Evolutionary conservation across 2,797 vertebrate species (phyloP), one percentile per base, ranked within the genome.

Genomic region (Prunella strophiata): DNA sequence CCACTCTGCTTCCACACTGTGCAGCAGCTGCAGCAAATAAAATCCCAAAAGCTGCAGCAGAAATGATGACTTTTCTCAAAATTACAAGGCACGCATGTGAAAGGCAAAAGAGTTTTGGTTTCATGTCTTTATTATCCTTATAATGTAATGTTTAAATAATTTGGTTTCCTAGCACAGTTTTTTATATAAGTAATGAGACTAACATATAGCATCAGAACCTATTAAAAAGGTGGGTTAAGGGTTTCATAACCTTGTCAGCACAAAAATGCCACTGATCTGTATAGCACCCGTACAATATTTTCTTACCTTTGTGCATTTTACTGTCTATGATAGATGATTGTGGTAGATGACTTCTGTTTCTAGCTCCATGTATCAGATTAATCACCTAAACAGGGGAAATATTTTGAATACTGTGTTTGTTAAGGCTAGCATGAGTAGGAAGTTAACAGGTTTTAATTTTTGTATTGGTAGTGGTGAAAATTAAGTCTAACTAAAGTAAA

Each of bases 291-390:
- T 38, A 38, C 16, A 54, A 6, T 71, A 50, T 51, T 79, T 71
- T 75, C 32, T 77, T 70, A 20, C 51, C 40, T 70, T 75, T 34
- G 30, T 21, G 9, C 7, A 16, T 67, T 92, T 51, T 67, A 16
- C 21, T 59, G 0, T 36, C 38, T 58, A 42, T 78, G 32, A 40
- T 21, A 27, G 36, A n/a, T 6, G 10, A 59, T 54, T 0, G 0
- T 34, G 38, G 61, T 20, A 40, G n/a, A 67, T 66, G 16, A 30
- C 27, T 88, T 83, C 70, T 75, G 15, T 61, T 84, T 75, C 47
- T 62, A 55, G 13, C 16, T 87, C 50, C 6, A 13, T 5, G 20
- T 40, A 68, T 57, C 20, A 18, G 78, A 48, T 45, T 75, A 71
- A 80, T 77, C 13, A 18, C 32, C 29, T 59, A 26, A 93, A 68